Conservation (phyloP, 2,113 vertebrate species). For the Pelecanus crispus region DNA sequence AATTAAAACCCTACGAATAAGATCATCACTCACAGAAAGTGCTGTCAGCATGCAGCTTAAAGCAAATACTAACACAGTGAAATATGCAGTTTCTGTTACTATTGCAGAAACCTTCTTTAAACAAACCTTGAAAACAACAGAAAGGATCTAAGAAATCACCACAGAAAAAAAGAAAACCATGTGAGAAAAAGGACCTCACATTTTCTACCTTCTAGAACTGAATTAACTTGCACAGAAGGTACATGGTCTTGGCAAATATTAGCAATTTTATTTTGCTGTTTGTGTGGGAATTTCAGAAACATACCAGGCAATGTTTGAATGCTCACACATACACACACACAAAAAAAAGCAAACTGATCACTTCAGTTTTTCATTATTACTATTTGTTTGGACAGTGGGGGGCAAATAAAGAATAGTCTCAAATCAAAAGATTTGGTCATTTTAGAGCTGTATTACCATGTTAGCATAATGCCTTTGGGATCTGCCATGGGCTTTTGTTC, state of each 20-base stretch:
- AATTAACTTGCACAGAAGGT: not conserved
- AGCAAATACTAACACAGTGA: not conserved
- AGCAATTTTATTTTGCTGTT: not conserved
- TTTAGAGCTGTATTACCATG: not conserved
- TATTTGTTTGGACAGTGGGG: not conserved
- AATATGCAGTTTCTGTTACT: not conserved
- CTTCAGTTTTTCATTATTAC: not conserved
- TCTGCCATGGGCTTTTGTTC: not conserved
- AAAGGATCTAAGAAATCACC: not conserved
- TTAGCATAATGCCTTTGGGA: not conserved
- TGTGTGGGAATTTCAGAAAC: not conserved
- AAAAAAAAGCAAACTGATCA: not conserved
- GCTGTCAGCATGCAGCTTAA: not conserved
- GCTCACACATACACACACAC: not conserved
- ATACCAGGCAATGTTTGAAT: not conserved
- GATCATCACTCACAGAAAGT: not conserved
- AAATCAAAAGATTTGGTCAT: not conserved
- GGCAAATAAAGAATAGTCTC: not conserved
- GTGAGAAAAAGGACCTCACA: not conserved
- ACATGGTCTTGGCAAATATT: not conserved
- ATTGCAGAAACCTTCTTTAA: not conserved
- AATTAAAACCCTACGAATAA: not conserved
- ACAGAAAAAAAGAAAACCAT: not conserved
- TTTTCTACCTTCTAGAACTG: not conserved
- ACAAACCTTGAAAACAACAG: not conserved